Percentiles rank a stretch among this genome's conserved stretches.
These are phyloP conservation scores for Odontesthes bonariensis DNA, from an alignment of 2,113 vertebrate genomes.

Conservation along the genomic window DNA sequence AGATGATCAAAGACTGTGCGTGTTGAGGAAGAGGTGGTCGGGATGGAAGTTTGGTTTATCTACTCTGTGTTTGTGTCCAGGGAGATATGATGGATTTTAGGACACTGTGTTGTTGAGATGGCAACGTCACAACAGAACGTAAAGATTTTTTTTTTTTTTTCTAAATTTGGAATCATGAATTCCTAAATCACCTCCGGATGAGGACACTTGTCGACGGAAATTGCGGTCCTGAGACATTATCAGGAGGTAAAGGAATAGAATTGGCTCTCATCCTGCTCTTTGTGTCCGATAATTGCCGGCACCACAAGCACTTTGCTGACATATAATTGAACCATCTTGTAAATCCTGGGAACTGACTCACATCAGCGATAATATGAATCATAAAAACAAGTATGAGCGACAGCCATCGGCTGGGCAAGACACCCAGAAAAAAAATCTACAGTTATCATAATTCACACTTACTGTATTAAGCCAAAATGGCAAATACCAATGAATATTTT, in stretches of 20 bases:
- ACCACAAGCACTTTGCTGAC: constrained; percentile 42
- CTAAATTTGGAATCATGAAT: constrained; percentile 36
- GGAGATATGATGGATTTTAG: constrained; percentile 58
- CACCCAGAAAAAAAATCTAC: no score
- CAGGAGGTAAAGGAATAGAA: constrained; percentile 36
- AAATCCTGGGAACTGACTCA: constrained; percentile 18
- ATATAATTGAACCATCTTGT: constrained; percentile 55
- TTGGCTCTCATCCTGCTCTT: constrained; percentile 59
- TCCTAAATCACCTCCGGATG: constrained; percentile 51
- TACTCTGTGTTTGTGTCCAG: constrained; percentile 40
- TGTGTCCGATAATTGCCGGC: constrained; percentile 69
- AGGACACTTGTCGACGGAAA: constrained; percentile 66
- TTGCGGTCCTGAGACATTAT: constrained; percentile 54
- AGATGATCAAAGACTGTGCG: constrained; percentile 41
- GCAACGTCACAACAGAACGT: constrained; percentile 51
- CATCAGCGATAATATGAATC: background rate
- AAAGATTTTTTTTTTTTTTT: constrained; percentile 47
- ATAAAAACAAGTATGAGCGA: constrained; percentile 18
- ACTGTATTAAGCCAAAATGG: no score
- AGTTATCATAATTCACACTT: no score
- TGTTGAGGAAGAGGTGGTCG: constrained; percentile 42
- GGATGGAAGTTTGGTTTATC: constrained; percentile 40
- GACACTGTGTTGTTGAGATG: constrained; percentile 43
- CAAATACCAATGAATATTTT: no score
- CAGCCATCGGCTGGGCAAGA: no score